These are phyloP conservation scores for Drosophila takahashii DNA, from an alignment of 1,140 invertebrate genomes.

Conservation along the genomic window DNA sequence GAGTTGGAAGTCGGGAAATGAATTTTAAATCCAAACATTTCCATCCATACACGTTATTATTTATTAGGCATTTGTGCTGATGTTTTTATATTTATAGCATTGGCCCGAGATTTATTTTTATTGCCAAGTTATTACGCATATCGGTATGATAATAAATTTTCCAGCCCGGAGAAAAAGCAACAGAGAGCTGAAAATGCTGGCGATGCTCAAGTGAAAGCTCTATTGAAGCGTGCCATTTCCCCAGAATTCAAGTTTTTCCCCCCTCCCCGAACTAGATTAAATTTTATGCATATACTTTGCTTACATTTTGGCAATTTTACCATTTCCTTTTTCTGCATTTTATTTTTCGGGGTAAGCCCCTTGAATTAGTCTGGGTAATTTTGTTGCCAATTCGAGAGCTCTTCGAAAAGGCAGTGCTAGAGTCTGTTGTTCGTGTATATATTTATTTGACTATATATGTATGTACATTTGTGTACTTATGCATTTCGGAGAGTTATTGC, in stretches of 20 bases:
- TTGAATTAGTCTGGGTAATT: conserved; percentile 65
- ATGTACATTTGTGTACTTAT: conserved; percentile 14
- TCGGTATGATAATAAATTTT: conserved; percentile 83
- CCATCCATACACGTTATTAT: conserved; percentile 65
- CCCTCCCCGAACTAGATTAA: conserved; percentile 64
- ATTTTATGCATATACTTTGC: conserved; percentile 67
- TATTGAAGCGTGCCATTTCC: conserved; percentile 42
- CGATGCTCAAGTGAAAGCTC: conserved; percentile 49
- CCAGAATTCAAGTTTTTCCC: conserved; percentile 23
- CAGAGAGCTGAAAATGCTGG: conserved; percentile 43
- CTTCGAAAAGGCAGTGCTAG: conserved; percentile 27
- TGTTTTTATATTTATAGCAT: conserved; percentile 82
- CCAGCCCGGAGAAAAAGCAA: conserved; percentile 53
- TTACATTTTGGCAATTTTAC: conserved; percentile 65
- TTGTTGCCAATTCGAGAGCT: conserved; percentile 73
- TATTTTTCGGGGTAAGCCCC: conserved; percentile 31
- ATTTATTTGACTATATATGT: conserved; percentile 7
- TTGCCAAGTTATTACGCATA: conserved; percentile 84
- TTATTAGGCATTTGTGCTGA: conserved; percentile 82
- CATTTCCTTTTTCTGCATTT: conserved; percentile 42
- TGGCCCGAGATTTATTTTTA: conserved; percentile 80
- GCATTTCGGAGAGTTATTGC: conserved; percentile 66
- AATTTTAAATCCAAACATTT: conserved; percentile 76
- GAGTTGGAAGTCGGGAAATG: conserved; percentile 44
- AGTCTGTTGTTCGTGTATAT: conserved; percentile 15